Conservation (phyloP, 2,888 invertebrate species). For the Agrochola circellaris region DNA sequence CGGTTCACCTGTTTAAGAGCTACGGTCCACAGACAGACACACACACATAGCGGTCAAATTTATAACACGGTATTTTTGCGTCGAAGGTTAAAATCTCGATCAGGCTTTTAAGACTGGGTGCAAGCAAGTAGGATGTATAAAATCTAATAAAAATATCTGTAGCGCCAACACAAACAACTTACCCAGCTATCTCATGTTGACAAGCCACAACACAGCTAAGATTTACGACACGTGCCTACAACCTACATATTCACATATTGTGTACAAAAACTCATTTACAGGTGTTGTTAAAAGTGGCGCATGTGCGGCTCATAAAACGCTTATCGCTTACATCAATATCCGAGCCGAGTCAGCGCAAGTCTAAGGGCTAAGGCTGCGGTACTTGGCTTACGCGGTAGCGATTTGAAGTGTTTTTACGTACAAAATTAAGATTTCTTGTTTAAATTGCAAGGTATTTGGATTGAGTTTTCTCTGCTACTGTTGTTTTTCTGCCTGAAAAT, state of each 20-base stretch:
- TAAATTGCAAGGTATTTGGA: too few species aligned
- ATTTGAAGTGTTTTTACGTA: neutral
- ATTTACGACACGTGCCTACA: constrained; percentile 35
- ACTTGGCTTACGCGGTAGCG: constrained; percentile 1
- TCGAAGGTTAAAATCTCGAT: neutral
- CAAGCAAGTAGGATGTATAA: too few species aligned
- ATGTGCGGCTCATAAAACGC: constrained; percentile 73
- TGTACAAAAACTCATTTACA: constrained; percentile 63
- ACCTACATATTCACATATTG: constrained; percentile 45
- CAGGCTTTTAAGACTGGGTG: neutral
- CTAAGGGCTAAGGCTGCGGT: constrained; percentile 35
- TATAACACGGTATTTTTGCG: too few species aligned
- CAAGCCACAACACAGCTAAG: constrained; percentile 15
- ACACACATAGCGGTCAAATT: too few species aligned
- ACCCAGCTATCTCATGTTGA: constrained; percentile 10
- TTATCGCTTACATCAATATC: constrained; percentile 77
- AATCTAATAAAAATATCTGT: neutral
- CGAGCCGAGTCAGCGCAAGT: constrained; percentile 65
- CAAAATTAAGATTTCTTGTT: too few species aligned
- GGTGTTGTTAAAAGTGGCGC: constrained; percentile 65
- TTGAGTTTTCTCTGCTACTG: too few species aligned
- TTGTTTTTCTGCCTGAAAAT: too few species aligned
- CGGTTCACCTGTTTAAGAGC: neutral
- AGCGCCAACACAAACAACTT: neutral
- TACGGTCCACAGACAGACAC: too few species aligned